A percentile compares a stretch with the other conserved stretches of the same genome.
These are phyloP conservation scores for Parapristionchus giblindavisi DNA, from an alignment of 2,888 invertebrate species.

Conservation along the genomic window DNA sequence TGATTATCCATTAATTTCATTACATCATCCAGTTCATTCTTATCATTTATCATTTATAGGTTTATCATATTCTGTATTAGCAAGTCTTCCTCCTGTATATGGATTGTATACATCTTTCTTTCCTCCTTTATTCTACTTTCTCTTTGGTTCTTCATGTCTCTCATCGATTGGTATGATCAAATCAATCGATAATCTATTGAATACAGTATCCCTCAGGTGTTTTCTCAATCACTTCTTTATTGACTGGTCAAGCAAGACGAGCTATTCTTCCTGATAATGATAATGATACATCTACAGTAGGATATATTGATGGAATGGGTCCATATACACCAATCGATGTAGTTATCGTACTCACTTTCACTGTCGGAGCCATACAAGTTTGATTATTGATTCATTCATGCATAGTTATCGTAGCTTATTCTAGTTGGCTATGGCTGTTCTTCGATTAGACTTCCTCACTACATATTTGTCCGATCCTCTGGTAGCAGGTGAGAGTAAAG, in stretches of 20 bases:
- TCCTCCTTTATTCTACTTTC: constrained; percentile 84
- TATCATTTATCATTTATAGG: constrained; percentile 56
- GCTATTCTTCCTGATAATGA: constrained; percentile 41
- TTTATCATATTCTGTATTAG: constrained; percentile 74
- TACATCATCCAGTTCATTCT: too few species aligned
- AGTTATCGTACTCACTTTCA: constrained; percentile 80
- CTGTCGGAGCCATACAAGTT: constrained; percentile 49
- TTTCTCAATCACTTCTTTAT: constrained; percentile 84
- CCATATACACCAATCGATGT: constrained; percentile 75
- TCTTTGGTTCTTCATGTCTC: constrained; percentile 70
- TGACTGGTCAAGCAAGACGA: constrained; percentile 81
- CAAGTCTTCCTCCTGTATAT: constrained; percentile 72
- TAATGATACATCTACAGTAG: constrained; percentile 38
- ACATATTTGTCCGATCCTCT: constrained; percentile 68
- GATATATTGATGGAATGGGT: constrained; percentile 53
- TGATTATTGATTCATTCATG: background rate
- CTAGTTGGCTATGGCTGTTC: constrained; percentile 81
- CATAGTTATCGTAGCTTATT: background rate
- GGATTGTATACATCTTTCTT: constrained; percentile 88
- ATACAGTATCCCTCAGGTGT: too few species aligned
- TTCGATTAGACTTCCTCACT: constrained; percentile 73
- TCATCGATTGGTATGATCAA: constrained; percentile 45
- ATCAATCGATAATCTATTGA: too few species aligned
- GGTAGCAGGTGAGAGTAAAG: constrained; percentile 65
- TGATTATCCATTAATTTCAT: too few species aligned